Percentiles rank a stretch among this genome's conserved stretches.
Evolutionary conservation across 2,888 invertebrate species (phyloP).

Genomic region (Harpalus rubripes): DNA sequence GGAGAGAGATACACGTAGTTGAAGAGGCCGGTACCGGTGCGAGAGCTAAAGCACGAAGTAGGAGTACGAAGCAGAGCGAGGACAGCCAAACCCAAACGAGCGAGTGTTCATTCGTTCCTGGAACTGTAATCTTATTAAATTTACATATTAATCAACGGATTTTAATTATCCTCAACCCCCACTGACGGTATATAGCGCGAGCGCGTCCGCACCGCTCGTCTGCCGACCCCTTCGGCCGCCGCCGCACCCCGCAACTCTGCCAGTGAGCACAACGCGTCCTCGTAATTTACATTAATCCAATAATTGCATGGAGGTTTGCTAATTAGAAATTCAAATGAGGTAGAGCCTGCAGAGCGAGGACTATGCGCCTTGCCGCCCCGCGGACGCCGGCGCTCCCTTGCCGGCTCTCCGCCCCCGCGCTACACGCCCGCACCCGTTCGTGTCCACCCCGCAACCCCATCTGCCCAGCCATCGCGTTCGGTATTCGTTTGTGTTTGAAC

Average conservation of each 20-base stretch:
- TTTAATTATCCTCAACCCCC: constrained; percentile 93
- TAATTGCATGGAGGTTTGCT: constrained; percentile 95
- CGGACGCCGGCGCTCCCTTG: constrained; percentile 60
- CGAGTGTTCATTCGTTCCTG: constrained; percentile 85
- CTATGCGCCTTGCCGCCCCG: constrained; percentile 73
- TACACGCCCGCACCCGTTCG: constrained; percentile 66
- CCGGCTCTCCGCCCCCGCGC: constrained; percentile 48
- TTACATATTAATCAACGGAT: constrained; percentile 99
- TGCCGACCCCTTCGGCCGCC: constrained; percentile 57
- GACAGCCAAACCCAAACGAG: constrained; percentile 69
- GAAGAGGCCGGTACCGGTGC: constrained; percentile 27
- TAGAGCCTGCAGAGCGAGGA: constrained; percentile 84
- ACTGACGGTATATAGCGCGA: constrained; percentile 68
- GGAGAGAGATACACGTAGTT: constrained; percentile 33
- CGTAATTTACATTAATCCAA: constrained; percentile 96
- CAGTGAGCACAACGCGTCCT: constrained; percentile 82
- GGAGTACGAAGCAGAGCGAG: constrained; percentile 51
- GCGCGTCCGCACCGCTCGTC: constrained; percentile 57
- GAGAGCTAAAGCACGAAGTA: neutral
- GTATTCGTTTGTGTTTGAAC: constrained; percentile 66
- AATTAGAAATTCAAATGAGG: constrained; percentile 95
- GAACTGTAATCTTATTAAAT: constrained; percentile 98
- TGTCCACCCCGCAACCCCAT: constrained; percentile 64
- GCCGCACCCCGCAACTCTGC: constrained; percentile 72
- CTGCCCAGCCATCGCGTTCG: constrained; percentile 33